These are phyloP conservation scores for Calliopum simillimum DNA, from an alignment of 2,888 invertebrate species.

Conservation along the genomic window DNA sequence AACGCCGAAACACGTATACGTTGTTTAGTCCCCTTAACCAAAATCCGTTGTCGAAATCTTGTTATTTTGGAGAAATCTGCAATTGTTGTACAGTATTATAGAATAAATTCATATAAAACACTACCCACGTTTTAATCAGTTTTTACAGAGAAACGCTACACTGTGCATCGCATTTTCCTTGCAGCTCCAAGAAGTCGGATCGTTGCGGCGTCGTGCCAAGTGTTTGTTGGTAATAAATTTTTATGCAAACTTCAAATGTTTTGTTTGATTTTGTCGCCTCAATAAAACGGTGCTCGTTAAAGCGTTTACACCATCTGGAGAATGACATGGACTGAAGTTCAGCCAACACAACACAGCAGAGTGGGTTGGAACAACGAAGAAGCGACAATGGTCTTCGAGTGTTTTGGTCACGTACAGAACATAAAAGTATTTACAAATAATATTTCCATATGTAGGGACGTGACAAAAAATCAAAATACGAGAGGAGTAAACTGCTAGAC, in stretches of 20 bases:
- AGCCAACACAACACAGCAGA: background rate
- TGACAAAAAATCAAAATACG: slow-evolving; percentile 58
- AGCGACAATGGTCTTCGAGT: slow-evolving; percentile 24
- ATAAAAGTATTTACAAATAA: slow-evolving; percentile 65
- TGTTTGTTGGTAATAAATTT: slow-evolving; percentile 21
- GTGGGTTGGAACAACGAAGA: too few species aligned
- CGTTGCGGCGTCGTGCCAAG: slow-evolving; percentile 1
- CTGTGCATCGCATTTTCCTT: background rate
- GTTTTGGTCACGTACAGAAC: slow-evolving; percentile 59
- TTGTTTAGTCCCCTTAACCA: too few species aligned
- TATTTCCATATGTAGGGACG: slow-evolving; percentile 65
- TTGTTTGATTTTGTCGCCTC: slow-evolving; percentile 27
- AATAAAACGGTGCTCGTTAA: slow-evolving; percentile 26
- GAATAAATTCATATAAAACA: too few species aligned
- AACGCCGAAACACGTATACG: too few species aligned
- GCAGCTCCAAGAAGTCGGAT: background rate
- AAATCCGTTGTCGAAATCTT: too few species aligned
- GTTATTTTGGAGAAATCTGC: too few species aligned
- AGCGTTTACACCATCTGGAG: background rate
- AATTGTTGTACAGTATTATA: too few species aligned
- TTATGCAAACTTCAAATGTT: slow-evolving; percentile 24
- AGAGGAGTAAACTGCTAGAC: background rate
- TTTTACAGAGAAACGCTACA: too few species aligned
- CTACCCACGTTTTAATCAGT: too few species aligned
- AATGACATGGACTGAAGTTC: background rate